Conservation (phyloP, 2,113 vertebrate genomes). For the Helogale parvula region DNA sequence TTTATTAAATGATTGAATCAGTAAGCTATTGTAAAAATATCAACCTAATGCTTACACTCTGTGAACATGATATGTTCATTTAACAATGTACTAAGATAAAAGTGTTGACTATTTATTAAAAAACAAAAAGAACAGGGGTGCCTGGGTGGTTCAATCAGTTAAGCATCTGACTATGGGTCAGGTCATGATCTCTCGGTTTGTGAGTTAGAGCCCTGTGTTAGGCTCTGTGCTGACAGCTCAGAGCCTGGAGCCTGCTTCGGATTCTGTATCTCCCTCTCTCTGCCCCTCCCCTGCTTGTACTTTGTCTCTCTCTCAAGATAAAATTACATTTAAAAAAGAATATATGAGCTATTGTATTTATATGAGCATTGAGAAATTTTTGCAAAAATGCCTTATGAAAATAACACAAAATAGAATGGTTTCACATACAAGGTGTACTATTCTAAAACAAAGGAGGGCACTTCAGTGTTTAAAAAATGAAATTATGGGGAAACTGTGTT, state of each 20-base stretch:
- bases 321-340: neutral
- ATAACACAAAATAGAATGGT: conserved; percentile 28
- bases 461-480: conserved; percentile 1
- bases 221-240: no score
- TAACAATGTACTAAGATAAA: neutral
- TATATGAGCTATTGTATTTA: neutral
- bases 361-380: neutral
- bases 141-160: no score
- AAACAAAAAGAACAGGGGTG: no score
- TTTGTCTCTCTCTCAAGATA: no score
- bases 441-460: neutral
- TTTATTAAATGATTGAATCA: neutral
- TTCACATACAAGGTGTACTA: neutral
- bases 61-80: neutral
- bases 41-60: neutral
- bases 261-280: no score
- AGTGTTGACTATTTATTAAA: neutral
- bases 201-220: no score
- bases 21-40: conserved; percentile 18
- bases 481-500: neutral
- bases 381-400: neutral
- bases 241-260: no score
- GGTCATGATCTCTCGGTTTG: no score
- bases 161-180: no score
- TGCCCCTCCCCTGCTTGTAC: no score